Evolutionary conservation across 2,797 vertebrate genomes (phyloP), one percentile per base, ranked within the genome.

Genomic region (Sebastes vulpes): DNA sequence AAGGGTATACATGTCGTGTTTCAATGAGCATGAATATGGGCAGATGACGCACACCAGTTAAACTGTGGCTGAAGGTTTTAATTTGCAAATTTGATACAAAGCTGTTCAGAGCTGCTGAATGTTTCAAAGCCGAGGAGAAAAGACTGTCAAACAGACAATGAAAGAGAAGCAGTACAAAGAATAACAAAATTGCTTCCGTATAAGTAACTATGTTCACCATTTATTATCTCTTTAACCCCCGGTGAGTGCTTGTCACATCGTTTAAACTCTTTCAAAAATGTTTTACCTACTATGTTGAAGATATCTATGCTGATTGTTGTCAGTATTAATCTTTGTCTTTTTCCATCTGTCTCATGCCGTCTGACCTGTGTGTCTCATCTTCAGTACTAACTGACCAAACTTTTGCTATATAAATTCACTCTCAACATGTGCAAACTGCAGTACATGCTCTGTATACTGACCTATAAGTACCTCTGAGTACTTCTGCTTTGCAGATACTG

Each of bases 51-150:
- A 35, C 95, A 97, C 96, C 96, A 72, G 79, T 98, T 97, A 85
- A 97, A 97, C 80, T 97, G 97, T 29, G 97, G 97, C 35, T 98
- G 97, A 6, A 98, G 94, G 66, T 97, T 98, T 90, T 97, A 96
- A 77, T 97, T 97, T 29, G 96, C 96, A 11, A 97, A 97, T 93
- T 96, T 97, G 81, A 98, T 97, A 86, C 96, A 97, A 92, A 98
- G 97, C 63, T 97, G 96, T 86, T 97, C 96, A 91, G 97, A 98
- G 89, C 96, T 97, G 92, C 97, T 97, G 65, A 97, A 98, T 0
- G 96, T 97, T 95, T 98, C 97, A 96, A 97, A 98, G 80, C 97
- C 97, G 94, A 69, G 59, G 52, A 31, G 5, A 57, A 81, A 66
- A 35, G 23, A 9, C 28, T 1, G n/a, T 52, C 18, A 35, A 21